Conservation (phyloP, 2,113 vertebrate genomes). For the Uropsilus gracilis region DNA sequence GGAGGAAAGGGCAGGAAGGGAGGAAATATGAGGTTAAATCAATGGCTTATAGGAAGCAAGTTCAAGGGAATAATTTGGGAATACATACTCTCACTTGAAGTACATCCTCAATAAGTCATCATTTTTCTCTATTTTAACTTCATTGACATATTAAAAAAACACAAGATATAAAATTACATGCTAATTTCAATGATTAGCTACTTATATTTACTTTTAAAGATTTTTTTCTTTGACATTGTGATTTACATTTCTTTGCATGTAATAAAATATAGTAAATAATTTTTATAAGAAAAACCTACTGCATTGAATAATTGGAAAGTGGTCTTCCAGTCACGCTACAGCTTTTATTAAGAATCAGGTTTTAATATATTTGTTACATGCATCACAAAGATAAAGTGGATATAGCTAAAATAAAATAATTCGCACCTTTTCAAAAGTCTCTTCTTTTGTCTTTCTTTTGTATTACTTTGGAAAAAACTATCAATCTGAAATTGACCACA, state of each 20-base stretch:
- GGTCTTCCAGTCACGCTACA: background rate
- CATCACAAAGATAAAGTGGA: background rate
- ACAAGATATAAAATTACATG: background rate
- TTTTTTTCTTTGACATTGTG: background rate
- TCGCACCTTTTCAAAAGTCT: background rate
- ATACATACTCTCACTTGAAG: background rate
- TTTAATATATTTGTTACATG: background rate
- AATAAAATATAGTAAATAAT: background rate
- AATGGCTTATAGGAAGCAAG: background rate
- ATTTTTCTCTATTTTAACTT: background rate
- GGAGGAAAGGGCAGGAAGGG: background rate
- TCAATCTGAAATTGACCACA: background rate
- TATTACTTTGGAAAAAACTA: background rate
- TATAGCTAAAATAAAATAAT: conserved; percentile 15
- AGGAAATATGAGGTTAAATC: background rate
- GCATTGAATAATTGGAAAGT: background rate
- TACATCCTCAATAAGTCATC: background rate
- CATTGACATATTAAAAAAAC: background rate
- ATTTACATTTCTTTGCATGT: background rate
- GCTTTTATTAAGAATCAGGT: background rate
- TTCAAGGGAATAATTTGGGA: background rate
- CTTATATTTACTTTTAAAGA: background rate
- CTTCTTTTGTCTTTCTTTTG: background rate
- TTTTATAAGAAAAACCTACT: conserved; percentile 1
- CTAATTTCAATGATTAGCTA: background rate